A percentile compares a stretch with the other conserved stretches of the same genome.
Evolutionary conservation across 2,113 vertebrate genomes (phyloP).

Genomic region (Labeo rohita): DNA sequence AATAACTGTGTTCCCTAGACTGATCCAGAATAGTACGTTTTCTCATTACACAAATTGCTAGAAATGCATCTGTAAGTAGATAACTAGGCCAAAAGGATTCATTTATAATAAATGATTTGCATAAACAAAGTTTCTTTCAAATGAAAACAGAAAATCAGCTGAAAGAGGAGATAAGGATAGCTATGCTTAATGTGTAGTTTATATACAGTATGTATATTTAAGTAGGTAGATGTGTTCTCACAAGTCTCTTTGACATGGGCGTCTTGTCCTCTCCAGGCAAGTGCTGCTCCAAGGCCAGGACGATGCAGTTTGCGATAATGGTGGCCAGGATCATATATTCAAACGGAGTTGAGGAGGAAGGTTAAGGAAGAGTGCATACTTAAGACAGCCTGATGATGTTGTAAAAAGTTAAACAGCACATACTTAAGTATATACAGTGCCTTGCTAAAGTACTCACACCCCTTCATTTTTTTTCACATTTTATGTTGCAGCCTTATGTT

Average conservation of each 20-base stretch:
- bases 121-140: background rate
- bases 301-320: slow-evolving; percentile 98
- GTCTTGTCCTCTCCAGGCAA: slow-evolving; percentile 97
- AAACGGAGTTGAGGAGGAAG: slow-evolving; percentile 82
- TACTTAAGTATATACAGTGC: background rate
- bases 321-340: slow-evolving; percentile 99
- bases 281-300: slow-evolving; percentile 95
- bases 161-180: background rate
- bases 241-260: slow-evolving; percentile 95
- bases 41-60: background rate
- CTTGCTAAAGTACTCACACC: too few relatives aligned
- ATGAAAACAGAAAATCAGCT: background rate
- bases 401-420: background rate
- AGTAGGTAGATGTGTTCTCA: slow-evolving; percentile 69
- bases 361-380: slow-evolving; percentile 81
- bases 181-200: background rate
- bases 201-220: background rate
- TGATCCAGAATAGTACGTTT: background rate
- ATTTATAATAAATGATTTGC: background rate
- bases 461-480: too few relatives aligned
- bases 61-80: background rate
- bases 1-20: background rate
- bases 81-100: background rate
- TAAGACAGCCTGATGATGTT: background rate
- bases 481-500: too few relatives aligned